These are phyloP conservation scores for Lithobates sylvaticus DNA, from an alignment of 2,797 vertebrate species.

Conservation along the genomic window DNA sequence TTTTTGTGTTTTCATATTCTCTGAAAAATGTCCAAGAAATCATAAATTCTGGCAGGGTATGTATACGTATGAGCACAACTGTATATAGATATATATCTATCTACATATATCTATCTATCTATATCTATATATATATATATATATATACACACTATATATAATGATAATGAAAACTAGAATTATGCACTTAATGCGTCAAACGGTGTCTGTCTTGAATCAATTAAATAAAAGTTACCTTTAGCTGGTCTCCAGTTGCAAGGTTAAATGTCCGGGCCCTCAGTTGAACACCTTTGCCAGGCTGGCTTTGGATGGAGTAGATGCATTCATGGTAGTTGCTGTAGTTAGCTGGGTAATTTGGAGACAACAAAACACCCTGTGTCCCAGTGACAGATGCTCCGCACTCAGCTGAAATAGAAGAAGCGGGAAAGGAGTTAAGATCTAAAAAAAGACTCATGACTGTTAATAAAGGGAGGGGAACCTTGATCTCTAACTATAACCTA, in stretches of 20 bases:
- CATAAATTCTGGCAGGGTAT: too few species aligned
- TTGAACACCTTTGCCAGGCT: constrained; percentile 97
- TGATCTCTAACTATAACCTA: background rate
- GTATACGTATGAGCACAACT: too few species aligned
- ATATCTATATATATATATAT: too few species aligned
- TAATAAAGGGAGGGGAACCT: constrained; percentile 7
- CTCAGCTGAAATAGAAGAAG: constrained; percentile 84
- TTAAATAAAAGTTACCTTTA: constrained; percentile 82
- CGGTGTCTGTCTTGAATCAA: background rate
- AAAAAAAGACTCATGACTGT: constrained; percentile 10
- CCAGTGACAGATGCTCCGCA: constrained; percentile 96
- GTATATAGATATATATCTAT: too few species aligned
- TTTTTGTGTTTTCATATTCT: too few species aligned
- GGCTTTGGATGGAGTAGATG: constrained; percentile 98
- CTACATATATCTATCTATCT: too few species aligned
- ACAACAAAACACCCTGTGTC: constrained; percentile 94
- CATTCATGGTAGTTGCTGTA: constrained; percentile 97
- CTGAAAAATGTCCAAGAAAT: too few species aligned
- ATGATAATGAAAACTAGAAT: too few species aligned
- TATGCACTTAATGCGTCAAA: background rate
- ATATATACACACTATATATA: too few species aligned
- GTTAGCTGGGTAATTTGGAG: constrained; percentile 96
- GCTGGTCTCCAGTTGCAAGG: constrained; percentile 89
- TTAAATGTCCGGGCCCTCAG: constrained; percentile 90
- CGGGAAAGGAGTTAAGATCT: constrained; percentile 17